A percentile compares a stretch with the other conserved stretches of the same genome.
Conservation (phyloP, 2,888 invertebrate genomes). For the Pristionchus entomophagus region DNA sequence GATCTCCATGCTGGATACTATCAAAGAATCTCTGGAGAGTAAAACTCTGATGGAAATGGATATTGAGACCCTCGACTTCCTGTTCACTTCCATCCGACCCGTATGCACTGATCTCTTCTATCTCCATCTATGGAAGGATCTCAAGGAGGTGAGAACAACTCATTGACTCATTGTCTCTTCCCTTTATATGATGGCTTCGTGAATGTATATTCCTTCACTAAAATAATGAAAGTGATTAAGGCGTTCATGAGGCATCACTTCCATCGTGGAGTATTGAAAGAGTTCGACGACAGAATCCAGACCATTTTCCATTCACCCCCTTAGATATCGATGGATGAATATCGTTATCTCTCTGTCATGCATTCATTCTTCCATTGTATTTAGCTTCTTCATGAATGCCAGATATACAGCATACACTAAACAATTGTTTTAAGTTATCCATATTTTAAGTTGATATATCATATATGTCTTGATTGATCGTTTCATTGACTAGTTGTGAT, state of each 20-base stretch:
- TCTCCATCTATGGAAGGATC: slow-evolving; percentile 24
- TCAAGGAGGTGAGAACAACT: neutral
- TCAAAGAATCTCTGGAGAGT: neutral
- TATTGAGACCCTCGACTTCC: neutral
- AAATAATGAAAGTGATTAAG: neutral
- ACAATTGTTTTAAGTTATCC: neutral
- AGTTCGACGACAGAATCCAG: neutral
- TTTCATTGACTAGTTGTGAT: slow-evolving; percentile 10
- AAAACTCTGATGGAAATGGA: neutral
- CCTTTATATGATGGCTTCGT: no score
- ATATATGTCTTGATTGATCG: neutral
- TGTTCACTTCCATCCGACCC: slow-evolving; percentile 40
- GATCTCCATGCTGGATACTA: neutral
- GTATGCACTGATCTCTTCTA: slow-evolving; percentile 26
- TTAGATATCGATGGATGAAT: neutral
- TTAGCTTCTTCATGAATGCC: neutral
- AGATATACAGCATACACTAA: neutral
- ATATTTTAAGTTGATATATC: neutral
- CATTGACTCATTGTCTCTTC: neutral
- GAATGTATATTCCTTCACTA: no score
- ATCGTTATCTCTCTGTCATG: neutral
- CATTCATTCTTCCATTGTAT: neutral
- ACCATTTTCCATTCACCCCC: neutral
- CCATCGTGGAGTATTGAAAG: neutral
- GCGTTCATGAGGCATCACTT: slow-evolving; percentile 8